These are phyloP conservation scores for Phlogophora meticulosa DNA, from an alignment of 2,888 invertebrate species.

Conservation along the genomic window DNA sequence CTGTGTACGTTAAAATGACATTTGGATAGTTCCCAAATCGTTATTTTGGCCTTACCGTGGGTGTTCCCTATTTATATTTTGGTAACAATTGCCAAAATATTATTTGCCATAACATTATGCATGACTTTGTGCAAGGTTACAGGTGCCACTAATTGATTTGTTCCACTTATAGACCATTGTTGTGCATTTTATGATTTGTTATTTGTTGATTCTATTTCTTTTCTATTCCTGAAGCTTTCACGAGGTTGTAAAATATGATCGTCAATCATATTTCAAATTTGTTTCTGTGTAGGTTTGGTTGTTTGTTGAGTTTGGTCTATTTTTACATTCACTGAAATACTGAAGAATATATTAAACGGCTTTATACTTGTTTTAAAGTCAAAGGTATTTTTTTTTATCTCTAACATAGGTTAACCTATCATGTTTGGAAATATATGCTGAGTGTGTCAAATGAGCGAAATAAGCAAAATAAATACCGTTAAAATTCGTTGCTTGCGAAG, in stretches of 20 bases:
- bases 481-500: too few species aligned
- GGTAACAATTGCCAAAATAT: slow-evolving; percentile 72
- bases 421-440: too few species aligned
- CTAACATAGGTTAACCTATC: too few species aligned
- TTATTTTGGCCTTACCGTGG: slow-evolving; percentile 75
- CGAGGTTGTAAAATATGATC: slow-evolving; percentile 15
- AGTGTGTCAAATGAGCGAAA: too few species aligned
- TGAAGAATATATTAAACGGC: background rate
- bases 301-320: background rate
- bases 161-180: slow-evolving; percentile 13
- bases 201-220: slow-evolving; percentile 12
- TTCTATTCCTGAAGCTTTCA: slow-evolving; percentile 21
- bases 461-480: too few species aligned
- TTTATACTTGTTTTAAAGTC: background rate
- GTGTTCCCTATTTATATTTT: slow-evolving; percentile 68
- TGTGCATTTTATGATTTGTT: slow-evolving; percentile 28
- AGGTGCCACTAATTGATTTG: slow-evolving; percentile 36
- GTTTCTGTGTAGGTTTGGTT: background rate
- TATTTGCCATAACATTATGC: slow-evolving; percentile 59
- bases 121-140: slow-evolving; percentile 62
- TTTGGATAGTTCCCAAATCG: slow-evolving; percentile 81
- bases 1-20: slow-evolving; percentile 72
- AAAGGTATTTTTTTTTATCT: too few species aligned
- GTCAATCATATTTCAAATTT: slow-evolving; percentile 8
- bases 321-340: slow-evolving; percentile 3